Percentiles rank a stretch among this genome's conserved stretches.
phyloP scores from a whole-genome alignment of 2,888 invertebrate genomes.

The Caenorhabditis japonica region DNA sequence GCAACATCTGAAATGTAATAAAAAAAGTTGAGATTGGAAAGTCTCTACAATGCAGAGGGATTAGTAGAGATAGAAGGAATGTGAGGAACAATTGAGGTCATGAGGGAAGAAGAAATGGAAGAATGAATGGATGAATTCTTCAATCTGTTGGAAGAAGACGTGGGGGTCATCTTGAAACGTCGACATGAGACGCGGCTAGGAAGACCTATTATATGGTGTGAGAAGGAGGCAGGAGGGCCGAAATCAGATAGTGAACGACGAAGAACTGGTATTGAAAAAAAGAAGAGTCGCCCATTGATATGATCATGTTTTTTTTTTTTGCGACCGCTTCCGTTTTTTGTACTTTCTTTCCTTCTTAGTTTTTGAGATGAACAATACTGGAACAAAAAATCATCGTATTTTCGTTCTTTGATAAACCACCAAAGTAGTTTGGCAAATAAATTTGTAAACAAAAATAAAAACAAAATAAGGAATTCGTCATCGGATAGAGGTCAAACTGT shows the following conservation, averaged over 20 bases:
- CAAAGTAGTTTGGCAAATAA: constrained; percentile 2
- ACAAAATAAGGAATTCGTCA: neutral
- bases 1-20: constrained; percentile 23
- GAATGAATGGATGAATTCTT: constrained; percentile 22
- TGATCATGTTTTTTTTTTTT: constrained; percentile 42
- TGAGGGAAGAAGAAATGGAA: constrained; percentile 23
- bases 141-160: neutral
- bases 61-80: constrained; percentile 25
- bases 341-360: constrained; percentile 38
- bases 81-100: constrained; percentile 46
- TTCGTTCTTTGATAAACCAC: too few relatives aligned
- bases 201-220: constrained; percentile 44
- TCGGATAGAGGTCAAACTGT: too few relatives aligned
- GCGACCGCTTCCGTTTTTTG: constrained; percentile 39
- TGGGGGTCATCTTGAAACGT: constrained; percentile 37
- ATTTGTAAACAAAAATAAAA: neutral
- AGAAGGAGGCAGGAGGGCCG: constrained; percentile 13
- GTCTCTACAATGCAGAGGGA: too few relatives aligned
- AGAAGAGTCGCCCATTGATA: constrained; percentile 27
- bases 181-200: constrained; percentile 30
- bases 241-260: constrained; percentile 37
- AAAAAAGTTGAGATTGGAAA: neutral
- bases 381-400: too few relatives aligned
- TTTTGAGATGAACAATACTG: too few relatives aligned
- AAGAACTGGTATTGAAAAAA: constrained; percentile 46